Percentiles rank a stretch among this genome's conserved stretches.
phyloP scores from a whole-genome alignment of 2,888 invertebrate species.

The Cylloceria caligata region DNA sequence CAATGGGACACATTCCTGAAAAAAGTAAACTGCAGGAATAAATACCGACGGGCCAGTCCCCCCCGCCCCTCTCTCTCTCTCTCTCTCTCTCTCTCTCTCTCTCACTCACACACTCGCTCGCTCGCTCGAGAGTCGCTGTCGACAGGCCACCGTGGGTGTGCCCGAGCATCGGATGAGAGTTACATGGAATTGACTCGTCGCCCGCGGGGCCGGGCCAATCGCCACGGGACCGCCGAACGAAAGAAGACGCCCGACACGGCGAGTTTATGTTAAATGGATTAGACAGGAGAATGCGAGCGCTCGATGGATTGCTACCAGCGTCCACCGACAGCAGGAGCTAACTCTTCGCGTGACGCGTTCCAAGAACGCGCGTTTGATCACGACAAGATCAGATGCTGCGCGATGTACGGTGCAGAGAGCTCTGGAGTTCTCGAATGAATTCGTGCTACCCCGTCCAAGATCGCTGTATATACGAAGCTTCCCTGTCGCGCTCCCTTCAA shows the following conservation, averaged over 20 bases:
- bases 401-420: slow-evolving; percentile 2
- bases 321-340: slow-evolving; percentile 25
- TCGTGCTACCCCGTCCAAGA: neutral
- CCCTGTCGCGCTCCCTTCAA: slow-evolving; percentile 19
- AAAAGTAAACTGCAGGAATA: slow-evolving; percentile 36
- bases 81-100: neutral
- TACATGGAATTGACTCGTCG: slow-evolving; percentile 83
- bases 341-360: slow-evolving; percentile 66
- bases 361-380: slow-evolving; percentile 58
- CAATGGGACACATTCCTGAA: slow-evolving; percentile 29
- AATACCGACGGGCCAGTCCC: slow-evolving; percentile 26
- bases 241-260: slow-evolving; percentile 72
- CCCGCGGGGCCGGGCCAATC: slow-evolving; percentile 72
- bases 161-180: slow-evolving; percentile 58
- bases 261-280: slow-evolving; percentile 83
- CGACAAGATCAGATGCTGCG: slow-evolving; percentile 25
- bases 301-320: slow-evolving; percentile 79
- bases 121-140: neutral
- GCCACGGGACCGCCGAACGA: slow-evolving; percentile 44
- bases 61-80: neutral
- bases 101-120: neutral
- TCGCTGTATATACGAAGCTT: neutral
- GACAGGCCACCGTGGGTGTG: slow-evolving; percentile 63
- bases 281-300: slow-evolving; percentile 82
- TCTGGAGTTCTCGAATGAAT: slow-evolving; percentile 14